Percentiles rank a stretch among this genome's conserved stretches.
Evolutionary conservation across 2,888 invertebrate genomes (phyloP).

Genomic region (Epiperipatus broadwayi): DNA sequence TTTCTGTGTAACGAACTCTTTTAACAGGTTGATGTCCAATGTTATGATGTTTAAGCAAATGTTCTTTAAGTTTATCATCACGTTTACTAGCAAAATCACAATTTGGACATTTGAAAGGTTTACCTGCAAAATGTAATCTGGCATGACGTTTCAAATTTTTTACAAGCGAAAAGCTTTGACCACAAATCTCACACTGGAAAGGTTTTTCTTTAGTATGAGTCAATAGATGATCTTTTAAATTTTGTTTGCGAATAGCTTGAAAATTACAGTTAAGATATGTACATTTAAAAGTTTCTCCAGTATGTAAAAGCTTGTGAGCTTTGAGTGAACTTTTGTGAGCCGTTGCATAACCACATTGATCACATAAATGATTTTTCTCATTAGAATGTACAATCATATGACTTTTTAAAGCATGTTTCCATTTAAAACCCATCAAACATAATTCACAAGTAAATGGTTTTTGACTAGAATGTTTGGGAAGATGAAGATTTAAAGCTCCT

Average conservation of each 20-base stretch:
- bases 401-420: slow-evolving; percentile 38
- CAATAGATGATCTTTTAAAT: slow-evolving; percentile 35
- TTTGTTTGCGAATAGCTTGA: slow-evolving; percentile 34
- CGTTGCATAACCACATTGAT: slow-evolving; percentile 38
- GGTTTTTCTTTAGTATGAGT: slow-evolving; percentile 37
- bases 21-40: too few species aligned
- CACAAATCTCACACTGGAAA: slow-evolving; percentile 39
- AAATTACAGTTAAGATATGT: slow-evolving; percentile 31
- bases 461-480: slow-evolving; percentile 37
- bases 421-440: slow-evolving; percentile 37
- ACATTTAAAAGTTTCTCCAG: slow-evolving; percentile 35
- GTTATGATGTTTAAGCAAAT: slow-evolving; percentile 29
- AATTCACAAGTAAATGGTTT: slow-evolving; percentile 36
- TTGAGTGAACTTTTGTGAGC: slow-evolving; percentile 37
- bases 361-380: slow-evolving; percentile 37
- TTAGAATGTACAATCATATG: slow-evolving; percentile 37
- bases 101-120: slow-evolving; percentile 26
- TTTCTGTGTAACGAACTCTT: too few species aligned
- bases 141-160: slow-evolving; percentile 34
- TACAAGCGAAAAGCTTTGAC: slow-evolving; percentile 36
- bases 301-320: slow-evolving; percentile 35
- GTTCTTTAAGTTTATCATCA: slow-evolving; percentile 37
- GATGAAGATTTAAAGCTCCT: slow-evolving; percentile 33
- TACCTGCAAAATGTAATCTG: slow-evolving; percentile 23
- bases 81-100: slow-evolving; percentile 34